phyloP scores from a whole-genome alignment of 2,888 invertebrate genomes.

The Nomada fucata region DNA sequence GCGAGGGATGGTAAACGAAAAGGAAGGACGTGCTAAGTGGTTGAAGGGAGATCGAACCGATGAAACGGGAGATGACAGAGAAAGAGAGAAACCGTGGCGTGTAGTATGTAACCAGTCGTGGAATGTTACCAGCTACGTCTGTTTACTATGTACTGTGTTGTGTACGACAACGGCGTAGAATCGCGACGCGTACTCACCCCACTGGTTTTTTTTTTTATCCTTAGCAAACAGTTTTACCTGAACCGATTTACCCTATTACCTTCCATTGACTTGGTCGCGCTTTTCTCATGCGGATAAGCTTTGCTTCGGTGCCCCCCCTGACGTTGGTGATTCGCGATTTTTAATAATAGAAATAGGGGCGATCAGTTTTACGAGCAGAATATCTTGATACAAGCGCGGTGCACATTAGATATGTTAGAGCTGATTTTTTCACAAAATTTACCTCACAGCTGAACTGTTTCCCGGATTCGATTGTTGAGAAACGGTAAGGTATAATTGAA shows the following conservation, averaged over 20 bases:
- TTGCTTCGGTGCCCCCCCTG: too few species aligned
- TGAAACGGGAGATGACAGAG: too few species aligned
- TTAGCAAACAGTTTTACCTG: not conserved
- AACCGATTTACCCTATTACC: not conserved
- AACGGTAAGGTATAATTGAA: not conserved
- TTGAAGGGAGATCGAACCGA: too few species aligned
- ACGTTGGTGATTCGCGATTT: too few species aligned
- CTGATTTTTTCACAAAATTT: too few species aligned
- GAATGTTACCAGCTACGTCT: conserved; percentile 29
- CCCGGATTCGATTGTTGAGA: not conserved
- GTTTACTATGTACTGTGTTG: conserved; percentile 17
- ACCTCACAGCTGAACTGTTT: not conserved
- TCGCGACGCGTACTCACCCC: not conserved
- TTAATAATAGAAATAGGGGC: too few species aligned
- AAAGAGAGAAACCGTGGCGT: conserved; percentile 2
- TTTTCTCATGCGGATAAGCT: too few species aligned
- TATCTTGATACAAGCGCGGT: too few species aligned
- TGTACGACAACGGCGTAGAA: conserved; percentile 28
- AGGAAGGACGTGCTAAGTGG: not conserved
- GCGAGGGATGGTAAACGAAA: not conserved
- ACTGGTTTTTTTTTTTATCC: not conserved
- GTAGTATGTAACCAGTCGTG: conserved; percentile 40
- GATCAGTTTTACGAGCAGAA: too few species aligned
- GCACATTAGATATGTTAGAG: too few species aligned
- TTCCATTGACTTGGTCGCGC: too few species aligned